Percentiles rank a stretch among this genome's conserved stretches.
Evolutionary conservation across 1,140 invertebrate genomes (phyloP).

Genomic region (Caenorhabditis tropicalis): DNA sequence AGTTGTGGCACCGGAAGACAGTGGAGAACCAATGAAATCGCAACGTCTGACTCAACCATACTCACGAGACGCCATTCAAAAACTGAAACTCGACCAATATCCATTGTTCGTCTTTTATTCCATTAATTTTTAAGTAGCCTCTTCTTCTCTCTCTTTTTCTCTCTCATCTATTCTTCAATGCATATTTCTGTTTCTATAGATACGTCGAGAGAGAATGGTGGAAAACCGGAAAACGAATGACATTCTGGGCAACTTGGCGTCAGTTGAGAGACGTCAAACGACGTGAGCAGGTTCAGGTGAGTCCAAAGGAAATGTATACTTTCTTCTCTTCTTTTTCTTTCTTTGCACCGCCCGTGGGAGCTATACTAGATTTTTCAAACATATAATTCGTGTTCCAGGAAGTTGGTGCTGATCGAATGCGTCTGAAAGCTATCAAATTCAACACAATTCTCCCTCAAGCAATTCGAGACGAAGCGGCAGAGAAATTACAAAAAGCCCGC

Average conservation of each 20-base stretch:
- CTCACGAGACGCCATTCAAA: not conserved
- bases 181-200: not conserved
- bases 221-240: constrained; percentile 70
- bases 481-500: constrained; percentile 52
- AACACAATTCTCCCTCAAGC: constrained; percentile 70
- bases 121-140: not conserved
- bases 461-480: constrained; percentile 67
- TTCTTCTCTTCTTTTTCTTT: not conserved
- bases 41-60: constrained; percentile 4
- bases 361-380: too few species aligned
- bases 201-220: constrained; percentile 71
- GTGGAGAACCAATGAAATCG: not conserved
- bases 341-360: too few species aligned
- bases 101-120: not conserved
- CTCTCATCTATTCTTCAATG: not conserved
- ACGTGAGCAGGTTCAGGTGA: constrained; percentile 5
- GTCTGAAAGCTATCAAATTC: constrained; percentile 67
- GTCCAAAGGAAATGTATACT: too few species aligned
- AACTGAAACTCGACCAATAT: constrained; percentile 30
- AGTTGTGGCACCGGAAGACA: not conserved
- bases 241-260: constrained; percentile 70
- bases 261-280: constrained; percentile 63
- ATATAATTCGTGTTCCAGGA: constrained; percentile 56
- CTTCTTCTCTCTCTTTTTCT: not conserved
- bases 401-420: constrained; percentile 61